Percentiles rank a stretch among this genome's conserved stretches.
Conservation (phyloP, 2,113 vertebrate genomes). For the Martes martes region DNA sequence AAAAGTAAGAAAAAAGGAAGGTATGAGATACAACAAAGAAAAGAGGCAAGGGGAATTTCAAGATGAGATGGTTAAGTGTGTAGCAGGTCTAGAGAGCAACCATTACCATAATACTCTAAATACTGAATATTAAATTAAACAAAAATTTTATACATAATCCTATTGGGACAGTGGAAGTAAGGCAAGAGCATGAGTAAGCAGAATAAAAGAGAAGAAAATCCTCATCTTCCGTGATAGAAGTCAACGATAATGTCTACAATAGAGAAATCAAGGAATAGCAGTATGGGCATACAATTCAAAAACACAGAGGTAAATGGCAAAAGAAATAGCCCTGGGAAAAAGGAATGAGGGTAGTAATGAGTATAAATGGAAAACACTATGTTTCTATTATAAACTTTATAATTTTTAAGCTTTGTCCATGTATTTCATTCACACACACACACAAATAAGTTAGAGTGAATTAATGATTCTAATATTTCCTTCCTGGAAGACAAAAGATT, state of each 20-base stretch:
- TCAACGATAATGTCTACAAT: background rate
- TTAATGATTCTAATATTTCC: background rate
- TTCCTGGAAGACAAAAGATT: background rate
- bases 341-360: background rate
- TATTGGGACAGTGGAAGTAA: background rate
- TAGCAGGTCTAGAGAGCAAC: background rate
- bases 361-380: background rate
- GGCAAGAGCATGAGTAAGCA: background rate
- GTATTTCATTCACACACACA: background rate
- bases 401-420: background rate
- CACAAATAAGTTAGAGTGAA: background rate
- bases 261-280: background rate
- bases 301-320: background rate
- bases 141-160: background rate
- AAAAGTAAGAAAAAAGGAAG: background rate
- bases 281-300: background rate
- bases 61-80: background rate
- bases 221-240: background rate
- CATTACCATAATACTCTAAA: background rate
- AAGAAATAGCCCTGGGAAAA: background rate
- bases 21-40: background rate
- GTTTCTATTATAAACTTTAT: background rate
- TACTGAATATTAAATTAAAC: background rate
- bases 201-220: background rate
- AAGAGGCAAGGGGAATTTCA: background rate